These are phyloP conservation scores for Bombus waltoni DNA, from an alignment of 1,140 invertebrate species.

Conservation along the genomic window DNA sequence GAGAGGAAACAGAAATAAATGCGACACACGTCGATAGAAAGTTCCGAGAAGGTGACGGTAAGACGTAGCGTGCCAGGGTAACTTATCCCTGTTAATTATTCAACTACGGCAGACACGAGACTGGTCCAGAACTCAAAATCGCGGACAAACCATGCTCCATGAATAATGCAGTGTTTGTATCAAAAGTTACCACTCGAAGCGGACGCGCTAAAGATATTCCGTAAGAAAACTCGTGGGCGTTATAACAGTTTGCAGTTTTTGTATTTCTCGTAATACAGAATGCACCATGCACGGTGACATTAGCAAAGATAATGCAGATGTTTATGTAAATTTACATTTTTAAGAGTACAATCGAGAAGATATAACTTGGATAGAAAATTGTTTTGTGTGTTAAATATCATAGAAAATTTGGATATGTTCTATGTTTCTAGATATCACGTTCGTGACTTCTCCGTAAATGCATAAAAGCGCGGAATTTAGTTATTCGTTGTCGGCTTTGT, in stretches of 20 bases:
- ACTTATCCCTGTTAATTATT: constrained; percentile 26
- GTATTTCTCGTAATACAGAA: not conserved
- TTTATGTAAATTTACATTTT: too few species aligned
- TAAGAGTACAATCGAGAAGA: too few species aligned
- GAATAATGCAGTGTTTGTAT: constrained; percentile 70
- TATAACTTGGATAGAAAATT: too few species aligned
- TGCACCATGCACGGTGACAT: not conserved
- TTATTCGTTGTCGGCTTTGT: too few species aligned
- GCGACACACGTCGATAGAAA: not conserved
- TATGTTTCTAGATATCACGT: too few species aligned
- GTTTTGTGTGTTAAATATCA: too few species aligned
- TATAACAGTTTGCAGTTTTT: not conserved
- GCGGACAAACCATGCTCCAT: constrained; percentile 34
- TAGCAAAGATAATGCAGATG: too few species aligned
- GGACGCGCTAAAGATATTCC: constrained; percentile 56
- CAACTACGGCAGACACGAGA: not conserved
- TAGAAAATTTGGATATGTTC: too few species aligned
- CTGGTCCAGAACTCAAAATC: constrained; percentile 11
- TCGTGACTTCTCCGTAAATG: too few species aligned
- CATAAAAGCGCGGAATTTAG: too few species aligned
- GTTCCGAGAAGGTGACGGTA: not conserved
- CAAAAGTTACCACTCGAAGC: constrained; percentile 51
- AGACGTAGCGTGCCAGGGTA: not conserved
- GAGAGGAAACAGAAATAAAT: not conserved
- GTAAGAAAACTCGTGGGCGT: not conserved